Evolutionary conservation across 2,797 vertebrate species (phyloP), one percentile per base, ranked within the genome.

Genomic region (Tolypeutes matacus): DNA sequence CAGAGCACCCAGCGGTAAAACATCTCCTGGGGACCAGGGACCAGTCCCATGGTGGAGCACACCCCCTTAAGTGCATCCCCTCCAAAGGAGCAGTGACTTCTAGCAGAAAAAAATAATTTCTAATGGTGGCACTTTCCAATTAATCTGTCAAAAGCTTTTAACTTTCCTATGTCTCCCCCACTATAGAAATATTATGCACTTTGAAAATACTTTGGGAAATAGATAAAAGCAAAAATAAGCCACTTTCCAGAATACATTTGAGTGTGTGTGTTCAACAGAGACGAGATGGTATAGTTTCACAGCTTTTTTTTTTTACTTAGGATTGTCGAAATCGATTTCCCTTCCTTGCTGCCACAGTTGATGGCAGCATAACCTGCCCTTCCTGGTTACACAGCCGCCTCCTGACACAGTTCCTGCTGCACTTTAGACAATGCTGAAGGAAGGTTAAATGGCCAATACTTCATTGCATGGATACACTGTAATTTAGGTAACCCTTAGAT

Each of bases 331-430:
- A 21, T 20, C 4, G 29, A 9, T 56, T n/a, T 31, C 51, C 39
- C 78, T 25, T 75, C 36, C 11, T 0, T 10, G 88, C 42, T 51
- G 72, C 42, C 25, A 6, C 1, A 18, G 31, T 18, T 21, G 36
- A 49, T 29, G 4, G 42, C 53, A 6, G 49, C 13, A 7, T 0
- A 3, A 42, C 27, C 31, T 17, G 7, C 10, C 0, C 3, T 3
- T 18, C 39, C 1, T 7, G 27, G 0, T 0, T 5, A 5, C 8
- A 3, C 1, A 2, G 15, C n/a, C 56, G 4, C 29, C 14, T 14
- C 29, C 18, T 0, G 1, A 11, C 17, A 13, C 23, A 0, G 29
- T 7, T 49, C 39, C 21, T n/a, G 46, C 76, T 67, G 17, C 2
- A 34, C n/a, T n/a, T 17, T 20, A 34, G 12, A 65, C n/a, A 34